These are phyloP conservation scores for Sphenodon punctatus DNA, from an alignment of 2,797 vertebrate species.

Conservation along the genomic window DNA sequence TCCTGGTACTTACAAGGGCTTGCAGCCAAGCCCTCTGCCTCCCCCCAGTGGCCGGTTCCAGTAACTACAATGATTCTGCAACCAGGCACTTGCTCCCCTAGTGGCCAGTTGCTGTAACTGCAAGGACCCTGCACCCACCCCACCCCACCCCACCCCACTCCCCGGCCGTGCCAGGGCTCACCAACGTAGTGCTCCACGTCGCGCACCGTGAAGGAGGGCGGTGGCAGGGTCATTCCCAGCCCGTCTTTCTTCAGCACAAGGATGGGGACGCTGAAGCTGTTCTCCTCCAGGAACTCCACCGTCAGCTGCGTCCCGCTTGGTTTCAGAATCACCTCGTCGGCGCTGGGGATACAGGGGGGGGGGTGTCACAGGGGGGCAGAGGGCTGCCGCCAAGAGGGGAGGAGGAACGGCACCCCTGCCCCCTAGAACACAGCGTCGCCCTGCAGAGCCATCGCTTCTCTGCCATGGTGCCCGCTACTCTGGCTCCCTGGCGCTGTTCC, in stretches of 20 bases:
- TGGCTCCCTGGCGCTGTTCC: too few species aligned
- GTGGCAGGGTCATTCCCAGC: constrained; percentile 91
- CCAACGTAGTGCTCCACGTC: constrained; percentile 92
- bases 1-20: background rate
- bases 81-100: background rate
- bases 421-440: too few species aligned
- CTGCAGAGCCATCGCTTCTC: background rate
- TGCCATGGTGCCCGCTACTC: background rate
- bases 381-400: too few species aligned
- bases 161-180: constrained; percentile 50
- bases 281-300: constrained; percentile 93
- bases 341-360: constrained; percentile 71
- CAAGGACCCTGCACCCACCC: too few species aligned
- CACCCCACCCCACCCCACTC: too few species aligned
- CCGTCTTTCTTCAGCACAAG: constrained; percentile 91
- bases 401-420: too few species aligned
- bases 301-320: constrained; percentile 91
- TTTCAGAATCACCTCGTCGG: constrained; percentile 91
- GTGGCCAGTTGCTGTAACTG: background rate
- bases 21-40: background rate
- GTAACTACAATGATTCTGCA: background rate
- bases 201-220: constrained; percentile 84
- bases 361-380: background rate
- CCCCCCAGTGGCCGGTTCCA: background rate
- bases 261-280: constrained; percentile 93